Percentiles rank a stretch among this genome's conserved stretches.
These are phyloP conservation scores for Perdita meconis DNA, from an alignment of 2,888 invertebrate genomes.

Conservation along the genomic window DNA sequence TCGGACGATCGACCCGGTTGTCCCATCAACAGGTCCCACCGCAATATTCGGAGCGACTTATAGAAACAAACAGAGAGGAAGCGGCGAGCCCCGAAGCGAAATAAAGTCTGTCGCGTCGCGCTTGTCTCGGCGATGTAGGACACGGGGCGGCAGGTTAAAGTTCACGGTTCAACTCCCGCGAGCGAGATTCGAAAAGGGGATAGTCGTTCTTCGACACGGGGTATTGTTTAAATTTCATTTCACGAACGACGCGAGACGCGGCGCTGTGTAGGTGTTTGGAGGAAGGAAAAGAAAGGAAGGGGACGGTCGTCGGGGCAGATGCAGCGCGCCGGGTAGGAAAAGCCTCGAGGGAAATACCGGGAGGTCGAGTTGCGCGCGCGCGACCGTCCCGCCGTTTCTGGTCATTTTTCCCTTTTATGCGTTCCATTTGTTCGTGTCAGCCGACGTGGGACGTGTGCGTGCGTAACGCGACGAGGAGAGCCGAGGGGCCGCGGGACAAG, in stretches of 20 bases:
- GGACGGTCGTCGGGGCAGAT: conserved; percentile 46
- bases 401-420: conserved; percentile 83
- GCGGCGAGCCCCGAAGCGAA: background rate
- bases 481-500: conserved; percentile 20
- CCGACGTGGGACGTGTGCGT: conserved; percentile 56
- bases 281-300: conserved; percentile 4
- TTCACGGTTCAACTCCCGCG: background rate
- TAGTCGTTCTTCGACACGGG: conserved; percentile 5
- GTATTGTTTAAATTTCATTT: conserved; percentile 80
- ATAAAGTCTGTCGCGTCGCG: background rate
- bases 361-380: conserved; percentile 61
- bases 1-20: background rate
- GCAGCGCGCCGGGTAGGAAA: conserved; percentile 58
- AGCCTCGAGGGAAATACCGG: conserved; percentile 79
- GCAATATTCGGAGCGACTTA: background rate
- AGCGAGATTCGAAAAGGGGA: conserved; percentile 27
- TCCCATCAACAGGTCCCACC: background rate
- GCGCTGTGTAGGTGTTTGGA: conserved; percentile 32
- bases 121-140: background rate
- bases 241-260: conserved; percentile 48
- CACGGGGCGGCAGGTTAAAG: background rate
- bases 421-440: conserved; percentile 82
- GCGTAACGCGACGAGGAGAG: conserved; percentile 16
- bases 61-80: background rate
- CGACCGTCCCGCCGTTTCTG: conserved; percentile 74